phyloP scores from a whole-genome alignment of 2,113 vertebrate species.

The Oryzias curvinotus region DNA sequence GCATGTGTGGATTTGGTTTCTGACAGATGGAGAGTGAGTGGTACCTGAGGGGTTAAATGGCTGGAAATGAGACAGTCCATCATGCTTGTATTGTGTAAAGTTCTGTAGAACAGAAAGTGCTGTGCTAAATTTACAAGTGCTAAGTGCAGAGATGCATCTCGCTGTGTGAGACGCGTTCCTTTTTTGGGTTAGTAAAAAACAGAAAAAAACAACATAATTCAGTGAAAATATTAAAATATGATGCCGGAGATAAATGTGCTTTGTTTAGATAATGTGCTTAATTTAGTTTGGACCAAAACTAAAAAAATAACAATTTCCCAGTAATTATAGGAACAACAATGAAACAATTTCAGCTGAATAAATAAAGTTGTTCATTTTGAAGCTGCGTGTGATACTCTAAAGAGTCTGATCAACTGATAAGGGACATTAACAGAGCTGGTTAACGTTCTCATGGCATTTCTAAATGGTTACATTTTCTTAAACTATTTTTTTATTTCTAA shows the following conservation, averaged over 20 bases:
- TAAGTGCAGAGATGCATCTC: not conserved
- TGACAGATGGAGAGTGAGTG: slow-evolving; percentile 35
- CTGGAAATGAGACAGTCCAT: slow-evolving; percentile 61
- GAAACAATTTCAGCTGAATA: slow-evolving; percentile 1
- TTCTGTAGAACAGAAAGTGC: slow-evolving; percentile 33
- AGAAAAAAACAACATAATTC: slow-evolving; percentile 4
- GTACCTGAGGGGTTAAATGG: slow-evolving; percentile 71
- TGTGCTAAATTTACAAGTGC: slow-evolving; percentile 28
- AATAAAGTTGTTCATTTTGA: slow-evolving; percentile 36
- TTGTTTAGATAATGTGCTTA: too few relatives aligned
- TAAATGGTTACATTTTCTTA: slow-evolving; percentile 5
- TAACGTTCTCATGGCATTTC: slow-evolving; percentile 12
- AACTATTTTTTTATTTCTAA: not conserved
- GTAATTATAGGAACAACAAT: too few relatives aligned
- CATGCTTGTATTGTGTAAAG: slow-evolving; percentile 35
- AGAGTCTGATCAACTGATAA: slow-evolving; percentile 11
- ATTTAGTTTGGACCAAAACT: too few relatives aligned
- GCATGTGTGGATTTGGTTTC: not conserved
- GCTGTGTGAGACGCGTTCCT: slow-evolving; percentile 2
- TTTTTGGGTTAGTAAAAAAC: not conserved
- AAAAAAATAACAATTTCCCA: too few relatives aligned
- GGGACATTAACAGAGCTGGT: not conserved
- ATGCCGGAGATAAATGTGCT: not conserved
- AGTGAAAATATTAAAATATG: slow-evolving; percentile 1
- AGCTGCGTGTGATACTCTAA: slow-evolving; percentile 10